These are phyloP conservation scores for Tadarida brasiliensis DNA, from an alignment of 2,797 vertebrate genomes.

Conservation along the genomic window DNA sequence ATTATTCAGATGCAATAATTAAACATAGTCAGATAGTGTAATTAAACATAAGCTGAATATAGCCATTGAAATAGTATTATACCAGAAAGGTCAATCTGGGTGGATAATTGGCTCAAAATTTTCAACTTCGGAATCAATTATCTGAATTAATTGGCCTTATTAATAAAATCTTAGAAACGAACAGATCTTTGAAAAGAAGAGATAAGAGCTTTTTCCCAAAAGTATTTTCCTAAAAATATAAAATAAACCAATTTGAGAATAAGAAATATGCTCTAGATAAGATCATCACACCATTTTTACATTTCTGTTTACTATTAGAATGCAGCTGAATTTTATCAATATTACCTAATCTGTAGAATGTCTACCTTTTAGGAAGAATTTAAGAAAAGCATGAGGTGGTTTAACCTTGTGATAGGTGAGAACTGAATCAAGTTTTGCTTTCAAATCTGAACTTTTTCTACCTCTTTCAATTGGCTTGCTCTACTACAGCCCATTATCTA, in stretches of 20 bases:
- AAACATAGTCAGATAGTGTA: slow-evolving; percentile 66
- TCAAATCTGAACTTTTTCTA: not conserved
- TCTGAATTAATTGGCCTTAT: slow-evolving; percentile 67
- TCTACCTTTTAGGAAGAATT: not conserved
- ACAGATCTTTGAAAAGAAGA: slow-evolving; percentile 28
- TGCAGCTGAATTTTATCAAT: not conserved
- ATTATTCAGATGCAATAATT: slow-evolving; percentile 76
- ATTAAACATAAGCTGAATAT: slow-evolving; percentile 75
- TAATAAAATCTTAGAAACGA: slow-evolving; percentile 57
- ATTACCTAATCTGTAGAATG: not conserved
- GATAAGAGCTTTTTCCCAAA: not conserved
- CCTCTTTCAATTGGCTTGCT: not conserved
- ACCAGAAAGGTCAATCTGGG: slow-evolving; percentile 75
- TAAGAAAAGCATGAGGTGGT: not conserved
- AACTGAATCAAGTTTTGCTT: not conserved
- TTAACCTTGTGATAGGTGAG: not conserved
- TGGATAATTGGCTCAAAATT: slow-evolving; percentile 67
- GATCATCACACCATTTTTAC: not conserved
- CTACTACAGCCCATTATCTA: not conserved
- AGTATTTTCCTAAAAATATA: not conserved
- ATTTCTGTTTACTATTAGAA: not conserved
- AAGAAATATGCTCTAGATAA: slow-evolving; percentile 23
- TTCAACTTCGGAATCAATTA: slow-evolving; percentile 70
- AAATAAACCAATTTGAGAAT: not conserved
- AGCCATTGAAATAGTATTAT: slow-evolving; percentile 56